These are phyloP conservation scores for Macroglossus sobrinus DNA, from an alignment of 2,113 vertebrate species.

Conservation along the genomic window DNA sequence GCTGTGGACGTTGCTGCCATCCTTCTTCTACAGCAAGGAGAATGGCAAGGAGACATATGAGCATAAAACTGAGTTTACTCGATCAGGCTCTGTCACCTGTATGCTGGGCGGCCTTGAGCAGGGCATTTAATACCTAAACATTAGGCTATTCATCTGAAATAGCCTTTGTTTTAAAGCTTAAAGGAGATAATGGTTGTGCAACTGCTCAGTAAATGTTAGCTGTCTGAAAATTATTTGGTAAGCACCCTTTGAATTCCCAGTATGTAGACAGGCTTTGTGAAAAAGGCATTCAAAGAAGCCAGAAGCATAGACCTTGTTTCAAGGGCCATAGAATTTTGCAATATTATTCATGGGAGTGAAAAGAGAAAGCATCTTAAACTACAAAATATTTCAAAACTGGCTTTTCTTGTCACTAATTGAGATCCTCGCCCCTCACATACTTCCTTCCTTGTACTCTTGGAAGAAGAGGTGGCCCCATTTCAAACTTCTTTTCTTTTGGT, in stretches of 20 bases:
- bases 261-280: neutral
- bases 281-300: neutral
- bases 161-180: neutral
- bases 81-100: neutral
- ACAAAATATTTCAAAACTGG: neutral
- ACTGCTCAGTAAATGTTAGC: neutral
- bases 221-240: neutral
- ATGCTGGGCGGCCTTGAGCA: neutral
- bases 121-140: neutral
- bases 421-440: neutral
- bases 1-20: neutral
- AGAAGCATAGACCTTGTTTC: neutral
- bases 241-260: neutral
- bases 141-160: neutral
- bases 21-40: neutral
- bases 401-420: constrained; percentile 34
- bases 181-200: neutral
- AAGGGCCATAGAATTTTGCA: neutral
- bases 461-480: constrained; percentile 43
- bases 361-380: neutral
- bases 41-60: neutral
- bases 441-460: constrained; percentile 60
- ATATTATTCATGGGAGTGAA: neutral
- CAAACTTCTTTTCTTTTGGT: constrained; percentile 52
- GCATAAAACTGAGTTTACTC: neutral